Percentiles rank a stretch among this genome's conserved stretches.
Conservation (phyloP, 2,888 invertebrate species). For the Orthosia incerta region DNA sequence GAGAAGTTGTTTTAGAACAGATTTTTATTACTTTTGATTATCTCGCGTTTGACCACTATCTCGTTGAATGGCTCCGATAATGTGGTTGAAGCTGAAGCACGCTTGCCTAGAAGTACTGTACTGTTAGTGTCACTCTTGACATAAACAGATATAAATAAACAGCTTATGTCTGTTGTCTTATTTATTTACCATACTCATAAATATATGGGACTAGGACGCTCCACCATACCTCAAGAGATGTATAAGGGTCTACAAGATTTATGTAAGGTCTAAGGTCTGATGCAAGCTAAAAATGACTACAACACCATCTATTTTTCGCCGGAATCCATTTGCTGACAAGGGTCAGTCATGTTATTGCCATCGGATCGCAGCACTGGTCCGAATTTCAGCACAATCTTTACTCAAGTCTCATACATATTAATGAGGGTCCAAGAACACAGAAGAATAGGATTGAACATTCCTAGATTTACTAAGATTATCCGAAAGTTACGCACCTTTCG, state of each 20-base stretch:
- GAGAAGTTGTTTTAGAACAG: not conserved
- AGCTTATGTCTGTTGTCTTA: conserved; percentile 69
- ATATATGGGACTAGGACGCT: conserved; percentile 77
- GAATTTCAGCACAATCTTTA: conserved; percentile 76
- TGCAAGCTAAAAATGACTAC: conserved; percentile 78
- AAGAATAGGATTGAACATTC: conserved; percentile 70
- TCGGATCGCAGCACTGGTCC: conserved; percentile 69
- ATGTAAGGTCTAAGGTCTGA: conserved; percentile 79
- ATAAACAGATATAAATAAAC: conserved; percentile 53
- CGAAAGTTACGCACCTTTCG: conserved; percentile 51
- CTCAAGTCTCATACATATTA: conserved; percentile 83
- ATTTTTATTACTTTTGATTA: not conserved
- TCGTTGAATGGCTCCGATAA: not conserved
- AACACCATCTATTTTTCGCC: conserved; percentile 79
- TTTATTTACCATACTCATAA: conserved; percentile 74
- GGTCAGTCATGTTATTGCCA: conserved; percentile 81
- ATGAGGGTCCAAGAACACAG: conserved; percentile 67
- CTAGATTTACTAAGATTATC: conserved; percentile 70
- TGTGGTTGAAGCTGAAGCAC: not conserved
- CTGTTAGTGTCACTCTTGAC: not conserved
- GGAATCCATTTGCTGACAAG: conserved; percentile 83
- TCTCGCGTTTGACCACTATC: not conserved
- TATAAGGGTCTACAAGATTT: conserved; percentile 80
- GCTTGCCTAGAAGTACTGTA: not conserved
- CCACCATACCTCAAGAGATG: conserved; percentile 76